A percentile compares a stretch with the other conserved stretches of the same genome.
phyloP scores from a whole-genome alignment of 2,797 vertebrate genomes.

The Epinephelus awoara region DNA sequence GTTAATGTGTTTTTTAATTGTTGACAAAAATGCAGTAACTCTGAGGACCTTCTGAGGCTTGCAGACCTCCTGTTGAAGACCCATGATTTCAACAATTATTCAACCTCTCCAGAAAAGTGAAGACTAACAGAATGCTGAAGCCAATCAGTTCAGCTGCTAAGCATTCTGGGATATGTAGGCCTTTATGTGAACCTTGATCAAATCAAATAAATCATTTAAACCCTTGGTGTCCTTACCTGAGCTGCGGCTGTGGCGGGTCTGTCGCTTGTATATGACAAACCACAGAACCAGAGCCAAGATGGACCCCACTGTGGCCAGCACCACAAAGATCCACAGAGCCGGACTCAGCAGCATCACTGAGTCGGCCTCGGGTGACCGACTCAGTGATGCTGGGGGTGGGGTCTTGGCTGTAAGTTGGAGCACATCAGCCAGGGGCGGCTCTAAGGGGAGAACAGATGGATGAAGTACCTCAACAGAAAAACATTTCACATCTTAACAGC shows the following conservation, averaged over 20 bases:
- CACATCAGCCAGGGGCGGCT: not conserved
- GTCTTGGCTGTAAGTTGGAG: conserved; percentile 13
- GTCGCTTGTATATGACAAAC: conserved; percentile 76
- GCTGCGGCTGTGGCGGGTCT: conserved; percentile 33
- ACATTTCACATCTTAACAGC: conserved; percentile 1
- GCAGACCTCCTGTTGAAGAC: no score
- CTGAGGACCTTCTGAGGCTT: no score
- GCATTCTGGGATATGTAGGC: not conserved
- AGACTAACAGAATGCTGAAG: not conserved
- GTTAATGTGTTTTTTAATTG: no score
- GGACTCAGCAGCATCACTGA: conserved; percentile 36
- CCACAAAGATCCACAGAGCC: conserved; percentile 73
- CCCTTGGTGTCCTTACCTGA: conserved; percentile 58
- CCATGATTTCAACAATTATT: not conserved
- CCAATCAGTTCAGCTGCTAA: not conserved
- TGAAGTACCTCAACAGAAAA: not conserved
- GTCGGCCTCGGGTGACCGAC: not conserved
- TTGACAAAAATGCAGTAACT: not conserved
- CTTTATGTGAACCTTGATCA: not conserved
- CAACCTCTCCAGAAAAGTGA: not conserved
- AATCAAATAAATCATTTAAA: not conserved
- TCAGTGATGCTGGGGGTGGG: not conserved
- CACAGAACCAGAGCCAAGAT: conserved; percentile 77
- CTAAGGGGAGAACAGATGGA: conserved; percentile 50
- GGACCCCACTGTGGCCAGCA: conserved; percentile 61